phyloP scores from a whole-genome alignment of 1,140 invertebrate species.

The Drosophila novamexicana region DNA sequence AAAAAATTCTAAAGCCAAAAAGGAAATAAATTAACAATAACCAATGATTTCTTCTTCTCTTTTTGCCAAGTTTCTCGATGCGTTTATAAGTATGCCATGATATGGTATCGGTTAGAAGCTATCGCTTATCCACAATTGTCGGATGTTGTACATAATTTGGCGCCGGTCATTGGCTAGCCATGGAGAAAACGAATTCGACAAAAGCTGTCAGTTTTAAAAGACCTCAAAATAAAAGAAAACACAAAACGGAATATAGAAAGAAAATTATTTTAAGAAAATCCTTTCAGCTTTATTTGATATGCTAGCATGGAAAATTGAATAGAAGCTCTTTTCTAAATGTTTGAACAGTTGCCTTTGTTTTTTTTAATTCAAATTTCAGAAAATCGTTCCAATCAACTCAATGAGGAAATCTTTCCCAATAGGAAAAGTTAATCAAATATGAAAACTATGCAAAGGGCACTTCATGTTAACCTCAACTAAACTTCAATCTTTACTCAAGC shows the following conservation, averaged over 20 bases:
- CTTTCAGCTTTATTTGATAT: background rate
- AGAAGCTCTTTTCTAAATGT: no score
- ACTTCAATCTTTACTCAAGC: no score
- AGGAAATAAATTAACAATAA: constrained; percentile 81
- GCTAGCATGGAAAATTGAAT: no score
- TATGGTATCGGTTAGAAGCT: constrained; percentile 29
- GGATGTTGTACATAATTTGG: constrained; percentile 51
- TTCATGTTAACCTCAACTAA: no score
- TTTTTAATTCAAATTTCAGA: no score
- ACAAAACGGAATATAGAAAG: background rate
- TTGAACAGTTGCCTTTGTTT: no score
- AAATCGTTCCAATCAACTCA: no score
- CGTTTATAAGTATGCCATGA: constrained; percentile 44
- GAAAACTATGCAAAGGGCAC: no score
- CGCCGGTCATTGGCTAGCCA: constrained; percentile 29
- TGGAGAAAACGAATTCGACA: background rate
- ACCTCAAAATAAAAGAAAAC: background rate
- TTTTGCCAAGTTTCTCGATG: constrained; percentile 37
- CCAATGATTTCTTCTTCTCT: constrained; percentile 59
- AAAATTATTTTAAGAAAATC: background rate
- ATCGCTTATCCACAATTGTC: constrained; percentile 41
- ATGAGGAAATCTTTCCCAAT: no score
- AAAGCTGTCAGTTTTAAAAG: background rate
- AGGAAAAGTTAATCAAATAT: no score
- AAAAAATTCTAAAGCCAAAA: constrained; percentile 73